Conservation (phyloP, 2,888 invertebrate genomes). For the Eupeodes latifasciatus region DNA sequence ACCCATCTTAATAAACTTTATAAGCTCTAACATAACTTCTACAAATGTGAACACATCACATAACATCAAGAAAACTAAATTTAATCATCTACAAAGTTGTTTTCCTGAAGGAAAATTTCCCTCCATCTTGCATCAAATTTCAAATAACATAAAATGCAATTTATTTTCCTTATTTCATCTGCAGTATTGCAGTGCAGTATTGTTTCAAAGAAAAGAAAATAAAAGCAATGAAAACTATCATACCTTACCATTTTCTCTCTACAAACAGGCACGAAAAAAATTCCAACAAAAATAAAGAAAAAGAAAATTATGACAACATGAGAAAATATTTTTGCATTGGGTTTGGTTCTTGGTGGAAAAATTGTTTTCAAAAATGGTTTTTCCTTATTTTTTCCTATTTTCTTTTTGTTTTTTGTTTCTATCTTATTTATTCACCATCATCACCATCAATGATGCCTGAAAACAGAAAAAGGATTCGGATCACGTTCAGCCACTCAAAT, state of each 20-base stretch:
- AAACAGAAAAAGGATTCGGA: constrained; percentile 65
- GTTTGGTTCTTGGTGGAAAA: constrained; percentile 39
- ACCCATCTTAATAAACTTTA: not conserved
- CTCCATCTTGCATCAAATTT: not conserved
- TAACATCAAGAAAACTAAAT: constrained; percentile 22
- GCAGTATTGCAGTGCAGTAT: constrained; percentile 3
- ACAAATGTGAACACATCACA: not conserved
- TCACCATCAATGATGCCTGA: constrained; percentile 39
- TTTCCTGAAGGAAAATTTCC: not conserved
- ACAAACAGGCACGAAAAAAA: constrained; percentile 28
- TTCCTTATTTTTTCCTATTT: constrained; percentile 1
- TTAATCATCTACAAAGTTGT: constrained; percentile 22
- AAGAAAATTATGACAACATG: constrained; percentile 32
- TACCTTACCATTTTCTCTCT: not conserved
- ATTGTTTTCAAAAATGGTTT: constrained; percentile 56
- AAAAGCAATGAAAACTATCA: not conserved
- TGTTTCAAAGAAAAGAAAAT: not conserved
- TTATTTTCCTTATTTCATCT: constrained; percentile 39
- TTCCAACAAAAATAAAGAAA: constrained; percentile 2
- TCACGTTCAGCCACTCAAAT: constrained; percentile 77
- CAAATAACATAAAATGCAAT: constrained; percentile 55
- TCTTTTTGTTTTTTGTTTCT: not conserved
- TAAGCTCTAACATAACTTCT: not conserved
- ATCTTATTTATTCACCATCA: constrained; percentile 16
- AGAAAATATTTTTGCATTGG: constrained; percentile 68